phyloP scores from a whole-genome alignment of 2,113 vertebrate species.

The Pteronura brasiliensis region DNA sequence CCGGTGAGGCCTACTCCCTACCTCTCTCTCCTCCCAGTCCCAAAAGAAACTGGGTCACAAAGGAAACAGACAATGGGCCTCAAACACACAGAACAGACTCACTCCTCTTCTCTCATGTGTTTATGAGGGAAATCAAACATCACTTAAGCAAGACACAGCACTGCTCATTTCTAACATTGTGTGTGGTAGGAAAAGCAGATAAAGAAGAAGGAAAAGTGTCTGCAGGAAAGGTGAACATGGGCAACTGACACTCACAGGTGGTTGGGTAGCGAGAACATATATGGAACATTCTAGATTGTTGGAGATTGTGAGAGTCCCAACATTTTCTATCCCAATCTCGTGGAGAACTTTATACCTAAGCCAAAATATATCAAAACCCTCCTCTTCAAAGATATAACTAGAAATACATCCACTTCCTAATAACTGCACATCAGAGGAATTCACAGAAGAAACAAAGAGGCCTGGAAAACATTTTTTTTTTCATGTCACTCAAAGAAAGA shows the following conservation, averaged over 20 bases:
- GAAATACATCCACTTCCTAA: neutral
- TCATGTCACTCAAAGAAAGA: neutral
- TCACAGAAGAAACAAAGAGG: neutral
- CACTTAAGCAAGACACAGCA: neutral
- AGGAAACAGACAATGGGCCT: neutral
- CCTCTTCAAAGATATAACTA: neutral
- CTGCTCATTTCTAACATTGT: neutral
- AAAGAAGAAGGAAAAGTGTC: neutral
- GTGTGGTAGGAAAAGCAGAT: neutral
- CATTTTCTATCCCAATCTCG: neutral
- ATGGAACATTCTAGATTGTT: neutral
- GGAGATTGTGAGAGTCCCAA: neutral
- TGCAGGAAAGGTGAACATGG: neutral
- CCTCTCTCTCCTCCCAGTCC: neutral
- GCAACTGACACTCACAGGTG: neutral
- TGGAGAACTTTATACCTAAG: neutral
- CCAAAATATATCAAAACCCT: neutral
- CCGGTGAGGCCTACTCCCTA: neutral
- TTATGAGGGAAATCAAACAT: neutral
- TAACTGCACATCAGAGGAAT: neutral
- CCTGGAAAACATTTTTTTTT: neutral
- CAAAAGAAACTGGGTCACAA: slow-evolving; percentile 44
- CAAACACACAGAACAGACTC: neutral
- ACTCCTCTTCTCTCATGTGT: neutral
- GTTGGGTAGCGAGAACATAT: neutral